These are phyloP conservation scores for Chrysotoxum bicinctum DNA, from an alignment of 2,888 invertebrate species.

Conservation along the genomic window DNA sequence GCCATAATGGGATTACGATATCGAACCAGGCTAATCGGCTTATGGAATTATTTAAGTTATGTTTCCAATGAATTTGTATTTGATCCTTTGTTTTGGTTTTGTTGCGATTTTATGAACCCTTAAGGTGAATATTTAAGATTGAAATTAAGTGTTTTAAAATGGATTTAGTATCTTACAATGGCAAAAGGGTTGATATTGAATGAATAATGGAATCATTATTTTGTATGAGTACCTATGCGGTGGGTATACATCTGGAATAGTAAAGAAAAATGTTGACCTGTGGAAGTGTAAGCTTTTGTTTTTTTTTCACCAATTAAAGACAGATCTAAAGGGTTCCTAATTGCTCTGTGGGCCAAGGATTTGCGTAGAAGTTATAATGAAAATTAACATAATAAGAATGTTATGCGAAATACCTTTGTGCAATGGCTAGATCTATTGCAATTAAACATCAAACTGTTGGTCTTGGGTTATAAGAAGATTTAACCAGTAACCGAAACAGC, in stretches of 20 bases:
- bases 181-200: not conserved
- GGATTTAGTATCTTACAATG: not conserved
- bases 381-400: no score
- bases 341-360: no score
- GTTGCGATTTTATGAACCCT: constrained; percentile 3
- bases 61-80: constrained; percentile 20
- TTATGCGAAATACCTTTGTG: no score
- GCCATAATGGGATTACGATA: constrained; percentile 65
- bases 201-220: not conserved
- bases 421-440: no score
- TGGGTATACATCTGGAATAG: not conserved
- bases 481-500: no score
- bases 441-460: no score
- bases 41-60: constrained; percentile 60
- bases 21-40: constrained; percentile 52
- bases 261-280: not conserved
- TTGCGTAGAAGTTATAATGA: no score
- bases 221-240: no score
- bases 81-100: not conserved
- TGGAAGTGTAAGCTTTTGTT: not conserved
- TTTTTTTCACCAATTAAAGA: no score
- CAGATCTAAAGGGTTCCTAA: no score
- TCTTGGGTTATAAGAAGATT: no score
- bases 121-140: not conserved
- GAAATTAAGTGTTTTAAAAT: not conserved